Conservation (phyloP, 2,113 vertebrate species). For the Chaetodon auriga region DNA sequence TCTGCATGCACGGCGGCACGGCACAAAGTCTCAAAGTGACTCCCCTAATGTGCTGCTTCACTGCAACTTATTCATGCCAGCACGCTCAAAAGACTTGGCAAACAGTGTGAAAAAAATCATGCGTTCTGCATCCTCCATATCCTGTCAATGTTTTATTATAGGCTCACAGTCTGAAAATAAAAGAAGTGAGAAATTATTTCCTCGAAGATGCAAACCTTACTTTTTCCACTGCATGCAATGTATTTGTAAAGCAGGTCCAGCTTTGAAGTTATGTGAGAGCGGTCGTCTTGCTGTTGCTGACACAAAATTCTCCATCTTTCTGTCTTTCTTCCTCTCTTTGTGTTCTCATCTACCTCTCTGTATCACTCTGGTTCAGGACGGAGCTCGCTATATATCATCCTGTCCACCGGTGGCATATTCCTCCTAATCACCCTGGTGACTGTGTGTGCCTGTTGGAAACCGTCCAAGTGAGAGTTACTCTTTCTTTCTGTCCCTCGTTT, state of each 20-base stretch:
- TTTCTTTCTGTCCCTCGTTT: slow-evolving; percentile 19
- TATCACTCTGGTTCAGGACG: slow-evolving; percentile 85
- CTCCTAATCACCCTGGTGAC: slow-evolving; percentile 97
- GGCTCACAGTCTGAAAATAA: neutral
- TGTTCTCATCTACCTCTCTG: slow-evolving; percentile 9
- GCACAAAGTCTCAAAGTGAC: slow-evolving; percentile 41
- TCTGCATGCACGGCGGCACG: slow-evolving; percentile 24
- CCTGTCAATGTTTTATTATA: neutral
- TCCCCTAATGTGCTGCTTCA: slow-evolving; percentile 36
- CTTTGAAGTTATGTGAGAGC: neutral
- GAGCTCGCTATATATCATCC: slow-evolving; percentile 98
- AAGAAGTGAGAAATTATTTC: neutral
- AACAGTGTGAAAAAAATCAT: neutral
- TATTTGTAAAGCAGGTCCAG: neutral
- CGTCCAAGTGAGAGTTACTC: slow-evolving; percentile 88
- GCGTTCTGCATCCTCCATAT: neutral
- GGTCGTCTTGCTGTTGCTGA: slow-evolving; percentile 7
- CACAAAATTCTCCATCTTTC: neutral
- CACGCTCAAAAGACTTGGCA: slow-evolving; percentile 21
- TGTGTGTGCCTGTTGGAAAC: slow-evolving; percentile 99
- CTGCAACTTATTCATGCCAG: slow-evolving; percentile 24
- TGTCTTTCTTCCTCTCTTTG: slow-evolving; percentile 4
- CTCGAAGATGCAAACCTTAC: neutral
- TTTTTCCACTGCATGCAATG: neutral
- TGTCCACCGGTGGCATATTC: slow-evolving; percentile 97